Percentiles rank a stretch among this genome's conserved stretches.
These are phyloP conservation scores for Noctilio leporinus DNA, from an alignment of 2,113 vertebrate species.

Conservation along the genomic window DNA sequence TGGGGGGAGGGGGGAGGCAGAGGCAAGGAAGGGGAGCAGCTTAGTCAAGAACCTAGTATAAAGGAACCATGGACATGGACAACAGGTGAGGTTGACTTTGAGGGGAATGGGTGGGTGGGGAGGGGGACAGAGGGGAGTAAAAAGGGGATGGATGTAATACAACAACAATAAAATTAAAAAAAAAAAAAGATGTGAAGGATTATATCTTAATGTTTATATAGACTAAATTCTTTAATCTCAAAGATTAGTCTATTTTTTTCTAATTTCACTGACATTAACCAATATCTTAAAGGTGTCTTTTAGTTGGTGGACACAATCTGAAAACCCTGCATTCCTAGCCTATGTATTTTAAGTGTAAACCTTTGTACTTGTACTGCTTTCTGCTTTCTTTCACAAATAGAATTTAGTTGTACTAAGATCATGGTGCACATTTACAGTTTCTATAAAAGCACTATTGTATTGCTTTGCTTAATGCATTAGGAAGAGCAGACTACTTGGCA, in stretches of 20 bases:
- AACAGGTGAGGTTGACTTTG: too few relatives aligned
- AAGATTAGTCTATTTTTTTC: neutral
- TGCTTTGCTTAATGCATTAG: conserved; percentile 67
- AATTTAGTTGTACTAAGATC: conserved; percentile 53
- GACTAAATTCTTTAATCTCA: neutral
- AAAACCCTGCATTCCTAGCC: conserved; percentile 52
- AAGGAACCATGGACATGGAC: too few relatives aligned
- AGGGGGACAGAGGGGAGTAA: too few relatives aligned
- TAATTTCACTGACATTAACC: conserved; percentile 17
- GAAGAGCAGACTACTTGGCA: conserved; percentile 68
- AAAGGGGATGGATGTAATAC: too few relatives aligned
- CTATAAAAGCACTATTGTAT: conserved; percentile 67
- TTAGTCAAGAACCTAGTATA: too few relatives aligned
- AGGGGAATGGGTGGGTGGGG: too few relatives aligned
- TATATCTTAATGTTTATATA: neutral
- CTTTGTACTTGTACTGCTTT: conserved; percentile 47
- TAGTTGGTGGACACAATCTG: conserved; percentile 20
- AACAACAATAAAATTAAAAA: too few relatives aligned
- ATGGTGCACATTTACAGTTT: conserved; percentile 65
- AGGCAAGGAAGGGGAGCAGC: too few relatives aligned
- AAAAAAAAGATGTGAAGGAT: neutral
- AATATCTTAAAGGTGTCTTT: conserved; percentile 11
- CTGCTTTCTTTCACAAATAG: conserved; percentile 51
- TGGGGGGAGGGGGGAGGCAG: too few relatives aligned
- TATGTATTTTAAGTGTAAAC: conserved; percentile 36